Base-by-base conservation (phyloP, 2,888 invertebrate genomes). In the Nemurella pictetii region DNA sequence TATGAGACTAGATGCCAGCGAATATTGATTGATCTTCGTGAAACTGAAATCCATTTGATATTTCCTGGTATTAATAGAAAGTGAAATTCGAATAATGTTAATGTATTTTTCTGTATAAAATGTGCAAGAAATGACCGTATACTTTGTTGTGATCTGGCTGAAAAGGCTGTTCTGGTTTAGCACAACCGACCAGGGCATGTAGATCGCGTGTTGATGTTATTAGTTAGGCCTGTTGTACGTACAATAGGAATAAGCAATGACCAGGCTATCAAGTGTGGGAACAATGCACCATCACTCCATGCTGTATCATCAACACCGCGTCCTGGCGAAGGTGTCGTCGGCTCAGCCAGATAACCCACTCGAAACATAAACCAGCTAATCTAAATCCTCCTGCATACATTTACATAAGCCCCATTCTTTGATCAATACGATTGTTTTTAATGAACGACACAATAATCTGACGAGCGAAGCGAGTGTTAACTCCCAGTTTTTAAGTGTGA, bases 11-110 rank as follows among this genome's bases (percentile, higher is more conserved):
- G 26, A 25, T 29, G 73, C 80, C 32, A 35, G 25, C 80, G 29
- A 20, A 72, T 82, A 82, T 82, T 82, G 82, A 82, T 82, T 82
- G 82, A 82, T 82, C 26, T 26, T 81, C 4, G 20, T 35, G 80
- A 26, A 82, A 55, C 55, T 5, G 55, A 81, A 81, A 35, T 36
- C 72, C 82, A 82, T 82, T 82, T 82, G 27, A 82, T 82, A 82
- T 82, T 82, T 82, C 55, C 82, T 82, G 72, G 55, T 55, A 55
- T 55, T 55, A 20, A 28, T 32, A 35, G 80, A 80, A 80, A 80
- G 80, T 80, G 80, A 26, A 35, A 80, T 35, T 80, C n/a, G 80
- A 30, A 80, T 80, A n/a, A 75, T 80, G 80, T 26, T 27, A 75
- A 75, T 75, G 27, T 26, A 27, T 75, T 75, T 75, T 55, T 55